These are phyloP conservation scores for Blennius ocellaris DNA, from an alignment of 2,113 vertebrate genomes.

Conservation along the genomic window DNA sequence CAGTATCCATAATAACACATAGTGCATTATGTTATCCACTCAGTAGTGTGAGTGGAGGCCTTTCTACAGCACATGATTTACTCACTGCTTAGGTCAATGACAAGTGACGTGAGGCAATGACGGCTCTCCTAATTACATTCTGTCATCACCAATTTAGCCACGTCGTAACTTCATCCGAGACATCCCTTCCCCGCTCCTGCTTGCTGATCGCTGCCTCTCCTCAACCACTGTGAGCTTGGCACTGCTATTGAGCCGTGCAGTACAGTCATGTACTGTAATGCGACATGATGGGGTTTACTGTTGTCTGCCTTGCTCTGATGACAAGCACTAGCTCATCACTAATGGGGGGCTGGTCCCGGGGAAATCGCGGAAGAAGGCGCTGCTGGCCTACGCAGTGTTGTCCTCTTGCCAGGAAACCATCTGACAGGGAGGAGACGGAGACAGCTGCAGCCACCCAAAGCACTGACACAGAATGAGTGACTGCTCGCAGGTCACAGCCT, in stretches of 20 bases:
- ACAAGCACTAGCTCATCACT: conserved; percentile 62
- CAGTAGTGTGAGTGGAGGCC: conserved; percentile 20
- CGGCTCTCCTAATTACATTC: conserved; percentile 72
- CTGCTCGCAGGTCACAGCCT: conserved; percentile 32
- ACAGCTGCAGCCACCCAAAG: conserved; percentile 61
- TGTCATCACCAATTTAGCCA: conserved; percentile 77
- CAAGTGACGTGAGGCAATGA: conserved; percentile 46
- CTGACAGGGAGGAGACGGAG: conserved; percentile 29
- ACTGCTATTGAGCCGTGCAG: conserved; percentile 39
- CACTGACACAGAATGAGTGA: conserved; percentile 52
- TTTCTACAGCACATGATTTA: conserved; percentile 41
- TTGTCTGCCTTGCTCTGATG: conserved; percentile 52
- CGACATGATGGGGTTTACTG: conserved; percentile 52
- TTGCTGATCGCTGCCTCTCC: conserved; percentile 22
- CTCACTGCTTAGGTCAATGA: conserved; percentile 53
- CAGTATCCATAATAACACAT: conserved; percentile 1
- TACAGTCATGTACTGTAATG: conserved; percentile 49
- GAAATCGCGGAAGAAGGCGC: conserved; percentile 36
- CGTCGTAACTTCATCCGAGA: conserved; percentile 51
- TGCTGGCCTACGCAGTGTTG: conserved; percentile 26
- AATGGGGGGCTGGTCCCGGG: conserved; percentile 42
- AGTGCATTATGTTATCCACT: conserved; percentile 34
- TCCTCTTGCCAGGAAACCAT: conserved; percentile 63
- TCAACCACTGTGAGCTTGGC: conserved; percentile 10
- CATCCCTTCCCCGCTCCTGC: conserved; percentile 32